Evolutionary conservation across 2,113 vertebrate species (phyloP).

Genomic region (Notothenia rossii): DNA sequence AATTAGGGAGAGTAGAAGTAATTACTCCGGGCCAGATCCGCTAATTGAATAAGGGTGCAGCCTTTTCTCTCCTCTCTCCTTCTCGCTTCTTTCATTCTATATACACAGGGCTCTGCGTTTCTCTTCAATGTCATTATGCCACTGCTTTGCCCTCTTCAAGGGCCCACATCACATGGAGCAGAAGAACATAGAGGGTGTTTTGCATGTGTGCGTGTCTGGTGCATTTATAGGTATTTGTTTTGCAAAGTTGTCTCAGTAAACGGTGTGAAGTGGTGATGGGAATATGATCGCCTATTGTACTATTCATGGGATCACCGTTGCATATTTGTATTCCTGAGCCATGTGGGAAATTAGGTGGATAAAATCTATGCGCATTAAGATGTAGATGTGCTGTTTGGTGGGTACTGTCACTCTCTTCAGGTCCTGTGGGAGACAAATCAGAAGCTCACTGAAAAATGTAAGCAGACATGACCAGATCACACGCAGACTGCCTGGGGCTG

Average conservation of each 20-base stretch:
- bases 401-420: constrained; percentile 29
- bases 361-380: constrained; percentile 67
- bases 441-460: constrained; percentile 45
- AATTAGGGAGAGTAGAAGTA: constrained; percentile 84
- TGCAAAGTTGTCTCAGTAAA: constrained; percentile 22
- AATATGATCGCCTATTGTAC: constrained; percentile 39
- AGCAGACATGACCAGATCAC: constrained; percentile 69
- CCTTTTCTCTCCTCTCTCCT: constrained; percentile 72
- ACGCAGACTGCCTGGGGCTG: constrained; percentile 63
- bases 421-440: constrained; percentile 69
- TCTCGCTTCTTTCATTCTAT: constrained; percentile 67
- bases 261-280: constrained; percentile 18
- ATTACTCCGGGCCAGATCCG: constrained; percentile 77
- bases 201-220: constrained; percentile 26
- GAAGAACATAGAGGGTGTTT: constrained; percentile 19
- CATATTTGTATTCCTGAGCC: constrained; percentile 54
- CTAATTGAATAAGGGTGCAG: constrained; percentile 83
- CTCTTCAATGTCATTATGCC: constrained; percentile 80
- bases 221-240: constrained; percentile 41
- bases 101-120: constrained; percentile 53
- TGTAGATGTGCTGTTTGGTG: constrained; percentile 64
- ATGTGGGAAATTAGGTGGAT: constrained; percentile 68
- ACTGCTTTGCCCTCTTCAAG: constrained; percentile 68
- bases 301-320: constrained; percentile 28
- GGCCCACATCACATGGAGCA: constrained; percentile 50